phyloP scores from a whole-genome alignment of 2,113 vertebrate species.

The Psophia crepitans region DNA sequence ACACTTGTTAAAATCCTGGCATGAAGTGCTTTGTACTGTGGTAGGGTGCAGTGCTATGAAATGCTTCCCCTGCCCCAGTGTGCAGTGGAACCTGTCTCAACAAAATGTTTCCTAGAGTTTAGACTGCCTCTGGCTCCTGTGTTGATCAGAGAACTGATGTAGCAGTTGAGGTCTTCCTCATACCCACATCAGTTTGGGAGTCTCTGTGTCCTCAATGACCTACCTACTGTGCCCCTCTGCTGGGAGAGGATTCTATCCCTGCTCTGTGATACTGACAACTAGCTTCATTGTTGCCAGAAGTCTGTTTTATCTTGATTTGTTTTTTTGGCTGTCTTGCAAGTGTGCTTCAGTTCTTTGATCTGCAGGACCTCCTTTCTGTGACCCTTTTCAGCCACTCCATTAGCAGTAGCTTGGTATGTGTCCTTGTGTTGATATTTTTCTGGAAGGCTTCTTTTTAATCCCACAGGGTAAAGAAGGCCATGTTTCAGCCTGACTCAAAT shows the following conservation, averaged over 20 bases:
- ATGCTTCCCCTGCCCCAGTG: accelerated
- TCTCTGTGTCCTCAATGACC: background rate
- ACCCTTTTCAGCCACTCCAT: background rate
- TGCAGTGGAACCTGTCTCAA: background rate
- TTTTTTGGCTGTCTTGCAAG: background rate
- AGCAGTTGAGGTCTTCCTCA: background rate
- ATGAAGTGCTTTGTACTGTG: background rate
- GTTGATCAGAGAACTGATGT: background rate
- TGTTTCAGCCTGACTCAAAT: background rate
- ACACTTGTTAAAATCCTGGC: background rate
- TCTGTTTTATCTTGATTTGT: background rate
- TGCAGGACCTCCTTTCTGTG: background rate
- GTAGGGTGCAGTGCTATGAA: background rate
- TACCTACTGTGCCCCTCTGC: background rate
- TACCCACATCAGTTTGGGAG: background rate
- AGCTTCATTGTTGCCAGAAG: background rate
- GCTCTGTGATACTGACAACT: background rate
- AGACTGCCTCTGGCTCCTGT: background rate
- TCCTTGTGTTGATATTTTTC: background rate
- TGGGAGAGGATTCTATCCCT: background rate
- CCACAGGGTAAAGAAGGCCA: background rate
- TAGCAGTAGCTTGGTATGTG: background rate
- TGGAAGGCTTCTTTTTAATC: background rate
- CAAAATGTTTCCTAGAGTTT: background rate
- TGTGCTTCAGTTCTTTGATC: background rate